Percentiles rank a stretch among this genome's conserved stretches.
phyloP scores from a whole-genome alignment of 2,797 vertebrate species.

The Coranthus polyacanthus region DNA sequence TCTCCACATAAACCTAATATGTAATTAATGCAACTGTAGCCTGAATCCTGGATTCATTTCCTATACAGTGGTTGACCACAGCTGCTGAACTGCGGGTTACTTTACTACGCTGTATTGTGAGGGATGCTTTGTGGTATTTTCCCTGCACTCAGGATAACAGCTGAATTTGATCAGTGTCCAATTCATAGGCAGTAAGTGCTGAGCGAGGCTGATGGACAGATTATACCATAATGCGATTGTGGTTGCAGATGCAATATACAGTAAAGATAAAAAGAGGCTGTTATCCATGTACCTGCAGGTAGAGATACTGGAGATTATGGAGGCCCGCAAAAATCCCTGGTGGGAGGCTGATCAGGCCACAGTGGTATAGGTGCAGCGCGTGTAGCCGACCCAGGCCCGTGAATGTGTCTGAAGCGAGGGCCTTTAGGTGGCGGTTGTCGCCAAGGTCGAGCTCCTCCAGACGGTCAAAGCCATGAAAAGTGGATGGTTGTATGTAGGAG shows the following conservation, averaged over 20 bases:
- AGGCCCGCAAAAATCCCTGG: constrained; percentile 91
- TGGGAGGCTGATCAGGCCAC: constrained; percentile 92
- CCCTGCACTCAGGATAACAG: constrained; percentile 47
- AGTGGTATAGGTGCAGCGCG: constrained; percentile 95
- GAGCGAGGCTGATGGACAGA: constrained; percentile 65
- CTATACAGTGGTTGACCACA: constrained; percentile 20
- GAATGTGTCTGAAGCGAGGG: constrained; percentile 93
- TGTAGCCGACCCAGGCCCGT: constrained; percentile 92
- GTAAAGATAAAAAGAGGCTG: constrained; percentile 49
- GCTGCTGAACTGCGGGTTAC: constrained; percentile 15
- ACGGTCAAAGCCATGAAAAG: constrained; percentile 93
- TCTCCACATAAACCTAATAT: constrained; percentile 18
- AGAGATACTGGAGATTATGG: constrained; percentile 96
- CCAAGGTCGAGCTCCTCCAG: constrained; percentile 97
- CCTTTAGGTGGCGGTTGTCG: constrained; percentile 93
- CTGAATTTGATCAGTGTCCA: constrained; percentile 59
- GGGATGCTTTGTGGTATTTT: constrained; percentile 41
- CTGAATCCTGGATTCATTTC: constrained; percentile 1
- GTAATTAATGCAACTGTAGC: constrained; percentile 29
- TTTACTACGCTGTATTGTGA: constrained; percentile 2
- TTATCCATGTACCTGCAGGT: constrained; percentile 88
- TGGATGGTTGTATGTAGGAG: constrained; percentile 94
- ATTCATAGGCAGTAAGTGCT: constrained; percentile 57
- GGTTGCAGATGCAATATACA: constrained; percentile 58
- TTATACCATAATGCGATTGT: constrained; percentile 62